These are phyloP conservation scores for Andrena trimmerana DNA, from an alignment of 2,888 invertebrate species.

Conservation along the genomic window DNA sequence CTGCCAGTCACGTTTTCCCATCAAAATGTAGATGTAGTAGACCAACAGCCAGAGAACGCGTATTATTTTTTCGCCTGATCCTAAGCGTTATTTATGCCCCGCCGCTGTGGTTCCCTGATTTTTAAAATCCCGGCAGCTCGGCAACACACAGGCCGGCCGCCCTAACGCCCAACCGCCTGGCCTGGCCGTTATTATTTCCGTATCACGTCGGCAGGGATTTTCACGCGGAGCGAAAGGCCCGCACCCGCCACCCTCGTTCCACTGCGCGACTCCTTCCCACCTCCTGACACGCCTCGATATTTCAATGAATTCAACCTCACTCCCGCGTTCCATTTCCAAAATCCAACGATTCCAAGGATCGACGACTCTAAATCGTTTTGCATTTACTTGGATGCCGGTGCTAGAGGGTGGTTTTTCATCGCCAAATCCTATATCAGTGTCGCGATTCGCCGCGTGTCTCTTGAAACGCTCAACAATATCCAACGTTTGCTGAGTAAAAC, in stretches of 20 bases:
- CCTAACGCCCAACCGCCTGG: neutral
- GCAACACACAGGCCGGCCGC: conserved; percentile 39
- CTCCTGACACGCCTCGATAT: conserved; percentile 53
- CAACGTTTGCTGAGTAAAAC: neutral
- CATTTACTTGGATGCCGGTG: conserved; percentile 31
- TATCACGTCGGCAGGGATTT: conserved; percentile 62
- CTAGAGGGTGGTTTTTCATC: neutral
- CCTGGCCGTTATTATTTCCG: conserved; percentile 77
- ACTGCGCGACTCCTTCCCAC: conserved; percentile 15
- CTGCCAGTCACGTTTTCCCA: conserved; percentile 66
- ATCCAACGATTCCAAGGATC: conserved; percentile 44
- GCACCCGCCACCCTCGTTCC: conserved; percentile 10
- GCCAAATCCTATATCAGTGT: too few relatives aligned
- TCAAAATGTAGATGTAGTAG: conserved; percentile 48
- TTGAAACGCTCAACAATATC: conserved; percentile 1
- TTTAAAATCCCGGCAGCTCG: conserved; percentile 39
- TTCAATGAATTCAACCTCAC: conserved; percentile 50
- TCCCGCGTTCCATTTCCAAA: conserved; percentile 13
- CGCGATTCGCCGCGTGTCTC: too few relatives aligned
- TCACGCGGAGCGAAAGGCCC: conserved; percentile 20
- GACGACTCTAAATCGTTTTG: conserved; percentile 49
- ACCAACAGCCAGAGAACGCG: conserved; percentile 3
- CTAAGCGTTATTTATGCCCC: conserved; percentile 63
- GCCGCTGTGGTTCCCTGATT: conserved; percentile 33
- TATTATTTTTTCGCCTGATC: conserved; percentile 46